phyloP scores from a whole-genome alignment of 2,797 vertebrate genomes.

The Esox masquinongy region DNA sequence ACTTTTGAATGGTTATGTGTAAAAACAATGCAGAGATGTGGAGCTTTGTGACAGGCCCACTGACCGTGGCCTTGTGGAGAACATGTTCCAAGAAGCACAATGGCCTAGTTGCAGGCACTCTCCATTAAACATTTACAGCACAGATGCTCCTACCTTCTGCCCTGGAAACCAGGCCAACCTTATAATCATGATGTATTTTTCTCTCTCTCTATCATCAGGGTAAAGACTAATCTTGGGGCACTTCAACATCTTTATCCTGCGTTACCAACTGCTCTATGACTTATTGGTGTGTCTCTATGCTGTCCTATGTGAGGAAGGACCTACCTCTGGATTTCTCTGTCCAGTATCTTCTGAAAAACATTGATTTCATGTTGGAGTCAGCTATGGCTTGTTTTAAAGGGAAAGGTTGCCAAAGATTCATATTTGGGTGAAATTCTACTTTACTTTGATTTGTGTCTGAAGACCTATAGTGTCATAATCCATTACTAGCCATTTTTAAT shows the following conservation, averaged over 20 bases:
- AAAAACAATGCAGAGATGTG: background rate
- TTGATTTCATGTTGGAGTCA: background rate
- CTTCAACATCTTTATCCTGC: background rate
- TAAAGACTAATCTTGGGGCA: background rate
- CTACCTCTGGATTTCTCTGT: background rate
- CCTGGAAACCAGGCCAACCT: slow-evolving; percentile 59
- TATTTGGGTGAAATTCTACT: no score
- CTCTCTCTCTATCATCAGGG: slow-evolving; percentile 4
- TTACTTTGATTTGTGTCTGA: no score
- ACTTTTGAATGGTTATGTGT: no score
- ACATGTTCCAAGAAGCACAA: slow-evolving; percentile 33
- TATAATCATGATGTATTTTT: slow-evolving; percentile 26
- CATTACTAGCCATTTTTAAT: no score
- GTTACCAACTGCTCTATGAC: background rate
- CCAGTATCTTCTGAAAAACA: background rate
- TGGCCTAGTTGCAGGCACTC: slow-evolving; percentile 58
- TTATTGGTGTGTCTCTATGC: background rate
- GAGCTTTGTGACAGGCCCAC: background rate
- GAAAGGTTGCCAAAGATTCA: no score
- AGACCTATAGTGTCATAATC: no score
- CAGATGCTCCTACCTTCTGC: slow-evolving; percentile 70
- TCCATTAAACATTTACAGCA: slow-evolving; percentile 72
- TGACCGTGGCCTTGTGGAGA: slow-evolving; percentile 9
- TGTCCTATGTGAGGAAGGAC: background rate
- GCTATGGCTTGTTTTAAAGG: background rate